phyloP scores from a whole-genome alignment of 2,797 vertebrate species.

The Epinephelus awoara region DNA sequence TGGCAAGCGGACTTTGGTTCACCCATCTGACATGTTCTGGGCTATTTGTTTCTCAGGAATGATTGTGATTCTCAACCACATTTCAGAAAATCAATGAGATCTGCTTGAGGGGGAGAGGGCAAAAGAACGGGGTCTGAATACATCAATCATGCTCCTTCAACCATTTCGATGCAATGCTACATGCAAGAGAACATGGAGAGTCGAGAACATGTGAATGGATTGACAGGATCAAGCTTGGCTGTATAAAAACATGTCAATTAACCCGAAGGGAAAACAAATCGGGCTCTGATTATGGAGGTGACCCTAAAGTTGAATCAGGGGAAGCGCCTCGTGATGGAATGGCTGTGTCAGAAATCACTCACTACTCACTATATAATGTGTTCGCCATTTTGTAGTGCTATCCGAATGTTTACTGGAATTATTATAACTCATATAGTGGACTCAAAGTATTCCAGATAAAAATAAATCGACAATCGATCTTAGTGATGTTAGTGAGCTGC shows the following conservation, averaged over 20 bases:
- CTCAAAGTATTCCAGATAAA: too few species aligned
- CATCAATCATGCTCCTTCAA: constrained; percentile 62
- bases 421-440: too few species aligned
- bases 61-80: constrained; percentile 70
- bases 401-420: too few species aligned
- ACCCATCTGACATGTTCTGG: constrained; percentile 60
- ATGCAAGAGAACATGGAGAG: constrained; percentile 24
- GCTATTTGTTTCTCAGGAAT: constrained; percentile 62
- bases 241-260: not conserved
- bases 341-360: too few species aligned
- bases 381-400: too few species aligned
- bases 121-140: constrained; percentile 49
- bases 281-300: not conserved
- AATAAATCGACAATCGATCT: too few species aligned
- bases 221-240: not conserved
- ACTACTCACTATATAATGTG: too few species aligned
- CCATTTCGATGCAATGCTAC: constrained; percentile 50
- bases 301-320: too few species aligned
- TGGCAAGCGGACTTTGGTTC: constrained; percentile 58
- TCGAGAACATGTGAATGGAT: constrained; percentile 17
- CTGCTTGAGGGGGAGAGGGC: constrained; percentile 44
- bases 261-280: not conserved
- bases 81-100: constrained; percentile 72
- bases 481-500: too few species aligned
- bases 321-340: too few species aligned